Evolutionary conservation across 1,140 invertebrate species (phyloP), one percentile per base, ranked within the genome.

Genomic region (Drosophila fuyamai): DNA sequence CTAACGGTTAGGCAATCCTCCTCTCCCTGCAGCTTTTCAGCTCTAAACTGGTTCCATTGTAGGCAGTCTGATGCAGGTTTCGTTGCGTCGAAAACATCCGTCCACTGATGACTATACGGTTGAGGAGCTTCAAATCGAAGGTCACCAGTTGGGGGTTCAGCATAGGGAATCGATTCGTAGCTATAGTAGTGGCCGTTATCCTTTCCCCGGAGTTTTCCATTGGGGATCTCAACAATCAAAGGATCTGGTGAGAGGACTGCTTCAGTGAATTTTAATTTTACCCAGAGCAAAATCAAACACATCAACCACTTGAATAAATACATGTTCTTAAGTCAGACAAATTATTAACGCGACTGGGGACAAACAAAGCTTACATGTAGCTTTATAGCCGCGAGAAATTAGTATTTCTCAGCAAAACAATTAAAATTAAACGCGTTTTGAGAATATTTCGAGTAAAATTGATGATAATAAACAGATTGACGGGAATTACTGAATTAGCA

Each of bases 91-190:
- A 78, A 79, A 13, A 46, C 51, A 1, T 65, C 81, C 32, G 10
- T 27, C 76, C 76, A 90, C 12, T 63, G 67, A 3, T 40, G 8
- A 4, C 6, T 18, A 44, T 76, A 83, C 0, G 75, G 70, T 12
- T 74, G 48, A 32, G 83, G 81, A 14, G 76, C 18, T n/a, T 89
- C 71, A 40, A 94, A 94, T 50, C 93, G 75, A 1, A 93, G 75
- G 27, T 91, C 73, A 16, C 93, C 93, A 4, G 93, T 32, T 0
- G 93, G 93, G 48, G 93, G 92, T 56, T 93, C 79, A 5, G 93
- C 93, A 76, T 93, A 93, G 0, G 93, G 93, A 6, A 94, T 82
- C 4, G 93, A 93, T 75, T 93, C 93, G 58, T 93, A 94, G 56
- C 93, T 93, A 32, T 91, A 93, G 62, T 92, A 93, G 5, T 82